Base-by-base conservation (phyloP, 1,140 invertebrate species). In the Hetaerina americana region DNA sequence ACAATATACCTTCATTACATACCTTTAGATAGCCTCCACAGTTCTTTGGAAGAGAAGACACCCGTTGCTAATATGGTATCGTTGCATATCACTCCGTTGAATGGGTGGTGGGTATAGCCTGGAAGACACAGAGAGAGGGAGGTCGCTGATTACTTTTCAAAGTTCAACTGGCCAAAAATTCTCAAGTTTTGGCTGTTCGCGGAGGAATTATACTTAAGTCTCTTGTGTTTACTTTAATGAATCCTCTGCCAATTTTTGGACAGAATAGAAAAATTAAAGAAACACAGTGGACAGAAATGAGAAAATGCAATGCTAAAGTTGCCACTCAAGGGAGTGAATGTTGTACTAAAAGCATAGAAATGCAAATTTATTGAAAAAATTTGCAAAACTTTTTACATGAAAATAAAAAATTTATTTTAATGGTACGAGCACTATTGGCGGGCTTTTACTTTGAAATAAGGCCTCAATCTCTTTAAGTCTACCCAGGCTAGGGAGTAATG, bases 21-120 rank as follows among this genome's bases (percentile, higher is more conserved):
- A 95, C 94, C 93, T 94, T 95, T 96, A 78, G 94, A 95, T 81
- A 96, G 87, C 83, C 93, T 93, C 92, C 94, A 96, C 79, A 98
- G 88, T 87, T 98, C 96, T 86, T 95, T 93, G 75, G 96, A 97
- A 79, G 95, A 96, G 88, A 98, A 98, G 79, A 98, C 96, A 81
- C 96, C 96, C 77, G 95, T 98, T 77, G 96, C 95, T 86, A 97
- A 88, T 84, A 98, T 97, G 81, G 96, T 97, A 86, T 97, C 95
- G 87, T 97, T 97, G 88, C 94, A 96, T 82, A 96, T 91, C 79
- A 98, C 95, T 80, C 94, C 95, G 84, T 96, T 97, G 87, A 96
- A 95, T 77, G 93, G 93, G 88, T 97, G 96, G 87, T 98, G 95
- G 77, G 90, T 89, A 86, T 92, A 94, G 84, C 92, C 92, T 94